These are phyloP conservation scores for Porphyrio hochstetteri DNA, from an alignment of 2,113 vertebrate genomes.

Conservation along the genomic window DNA sequence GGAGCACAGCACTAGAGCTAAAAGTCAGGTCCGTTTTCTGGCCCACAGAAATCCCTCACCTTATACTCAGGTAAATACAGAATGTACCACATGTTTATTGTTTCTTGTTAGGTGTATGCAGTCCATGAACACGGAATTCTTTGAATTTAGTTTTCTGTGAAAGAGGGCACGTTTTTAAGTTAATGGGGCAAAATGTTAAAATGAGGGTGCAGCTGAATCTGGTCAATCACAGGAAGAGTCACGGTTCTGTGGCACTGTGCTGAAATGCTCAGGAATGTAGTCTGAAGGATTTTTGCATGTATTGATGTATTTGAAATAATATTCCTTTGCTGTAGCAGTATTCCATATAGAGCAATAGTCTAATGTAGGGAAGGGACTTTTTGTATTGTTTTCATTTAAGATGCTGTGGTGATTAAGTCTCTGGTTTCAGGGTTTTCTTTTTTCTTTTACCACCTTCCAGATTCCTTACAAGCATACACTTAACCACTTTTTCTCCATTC, in stretches of 20 bases:
- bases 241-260: not conserved
- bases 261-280: not conserved
- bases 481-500: slow-evolving; percentile 65
- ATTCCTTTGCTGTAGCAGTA: not conserved
- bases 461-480: slow-evolving; percentile 58
- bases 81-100: not conserved
- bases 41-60: not conserved
- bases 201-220: not conserved
- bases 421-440: not conserved
- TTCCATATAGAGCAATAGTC: not conserved
- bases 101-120: not conserved
- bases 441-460: slow-evolving; percentile 43
- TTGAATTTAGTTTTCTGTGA: not conserved
- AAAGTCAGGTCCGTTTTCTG: not conserved
- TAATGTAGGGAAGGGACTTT: not conserved
- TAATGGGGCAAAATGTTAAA: not conserved
- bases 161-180: not conserved
- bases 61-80: not conserved
- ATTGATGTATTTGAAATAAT: not conserved
- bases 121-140: not conserved
- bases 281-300: not conserved
- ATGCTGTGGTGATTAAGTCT: not conserved
- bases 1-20: not conserved
- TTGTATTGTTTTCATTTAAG: not conserved
- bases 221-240: not conserved